A percentile compares a stretch with the other conserved stretches of the same genome.
Evolutionary conservation across 2,888 invertebrate species (phyloP).

Genomic region (Lasioglossum oenotherae): DNA sequence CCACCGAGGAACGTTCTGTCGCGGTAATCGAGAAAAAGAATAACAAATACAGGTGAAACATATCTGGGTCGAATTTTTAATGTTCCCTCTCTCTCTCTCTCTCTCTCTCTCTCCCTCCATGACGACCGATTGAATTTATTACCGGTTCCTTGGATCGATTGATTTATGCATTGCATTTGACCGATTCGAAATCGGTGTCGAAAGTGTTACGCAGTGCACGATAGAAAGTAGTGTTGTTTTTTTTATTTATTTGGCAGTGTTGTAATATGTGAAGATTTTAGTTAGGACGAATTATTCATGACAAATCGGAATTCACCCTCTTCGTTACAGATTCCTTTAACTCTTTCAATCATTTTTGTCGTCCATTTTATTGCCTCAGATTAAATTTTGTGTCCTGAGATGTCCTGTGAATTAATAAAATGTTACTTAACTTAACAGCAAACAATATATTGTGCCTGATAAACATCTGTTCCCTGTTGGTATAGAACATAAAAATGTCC

Average conservation of each 20-base stretch:
- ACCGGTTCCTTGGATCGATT: background rate
- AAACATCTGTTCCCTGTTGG: too few species aligned
- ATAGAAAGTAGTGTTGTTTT: background rate
- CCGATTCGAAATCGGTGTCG: background rate
- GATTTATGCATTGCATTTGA: background rate
- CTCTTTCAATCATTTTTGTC: too few species aligned
- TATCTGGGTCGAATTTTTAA: slow-evolving; percentile 13
- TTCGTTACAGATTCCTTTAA: too few species aligned
- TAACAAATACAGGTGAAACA: slow-evolving; percentile 7
- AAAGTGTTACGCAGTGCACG: background rate
- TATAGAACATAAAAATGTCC: too few species aligned
- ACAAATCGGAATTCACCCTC: too few species aligned
- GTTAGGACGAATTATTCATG: background rate
- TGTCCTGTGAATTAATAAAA: too few species aligned
- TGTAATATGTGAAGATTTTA: background rate
- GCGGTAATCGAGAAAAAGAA: background rate
- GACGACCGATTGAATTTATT: background rate
- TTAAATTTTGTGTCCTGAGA: too few species aligned
- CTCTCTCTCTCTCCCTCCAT: background rate
- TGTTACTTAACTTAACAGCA: too few species aligned
- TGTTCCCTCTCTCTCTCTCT: background rate
- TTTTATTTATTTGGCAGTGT: background rate
- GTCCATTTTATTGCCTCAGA: too few species aligned
- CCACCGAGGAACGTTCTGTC: slow-evolving; percentile 24
- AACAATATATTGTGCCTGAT: too few species aligned